Evolutionary conservation across 2,113 vertebrate species (phyloP).

Genomic region (Stegastes partitus): DNA sequence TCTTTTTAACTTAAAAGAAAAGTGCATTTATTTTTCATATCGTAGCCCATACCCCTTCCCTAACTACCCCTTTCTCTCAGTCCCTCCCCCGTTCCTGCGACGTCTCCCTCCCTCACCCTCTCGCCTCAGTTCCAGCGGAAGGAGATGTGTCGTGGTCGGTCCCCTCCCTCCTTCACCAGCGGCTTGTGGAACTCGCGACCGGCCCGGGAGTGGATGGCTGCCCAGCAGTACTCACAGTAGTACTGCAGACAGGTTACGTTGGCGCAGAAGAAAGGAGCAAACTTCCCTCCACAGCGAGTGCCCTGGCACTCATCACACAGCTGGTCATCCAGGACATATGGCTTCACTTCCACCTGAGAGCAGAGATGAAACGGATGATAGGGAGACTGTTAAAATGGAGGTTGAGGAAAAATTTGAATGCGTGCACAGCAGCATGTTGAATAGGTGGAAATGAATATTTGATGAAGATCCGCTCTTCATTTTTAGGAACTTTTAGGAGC

Average conservation of each 20-base stretch:
- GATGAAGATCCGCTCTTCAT: constrained; percentile 13
- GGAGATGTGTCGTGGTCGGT: constrained; percentile 99
- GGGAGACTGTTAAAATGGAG: constrained; percentile 3
- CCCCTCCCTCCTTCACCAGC: constrained; percentile 99
- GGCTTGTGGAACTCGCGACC: constrained; percentile 99
- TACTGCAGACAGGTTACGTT: constrained; percentile 99
- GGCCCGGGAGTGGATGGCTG: constrained; percentile 98
- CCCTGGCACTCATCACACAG: constrained; percentile 99
- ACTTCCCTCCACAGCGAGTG: constrained; percentile 98
- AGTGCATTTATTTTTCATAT: constrained; percentile 95
- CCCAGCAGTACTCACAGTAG: constrained; percentile 99
- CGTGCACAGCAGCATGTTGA: background rate
- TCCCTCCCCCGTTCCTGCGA: constrained; percentile 57
- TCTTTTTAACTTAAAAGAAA: constrained; percentile 91
- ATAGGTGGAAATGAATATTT: constrained; percentile 35
- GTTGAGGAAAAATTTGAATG: background rate
- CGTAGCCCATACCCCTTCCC: constrained; percentile 81
- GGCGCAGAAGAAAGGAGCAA: constrained; percentile 99
- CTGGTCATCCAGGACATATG: constrained; percentile 99
- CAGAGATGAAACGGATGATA: constrained; percentile 19
- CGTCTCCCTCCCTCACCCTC: constrained; percentile 60
- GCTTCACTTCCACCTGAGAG: constrained; percentile 99
- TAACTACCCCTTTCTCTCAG: constrained; percentile 68
- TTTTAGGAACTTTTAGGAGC: constrained; percentile 1
- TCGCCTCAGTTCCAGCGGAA: constrained; percentile 98